phyloP scores from a whole-genome alignment of 1,140 invertebrate genomes.

The Zaprionus camerounensis region DNA sequence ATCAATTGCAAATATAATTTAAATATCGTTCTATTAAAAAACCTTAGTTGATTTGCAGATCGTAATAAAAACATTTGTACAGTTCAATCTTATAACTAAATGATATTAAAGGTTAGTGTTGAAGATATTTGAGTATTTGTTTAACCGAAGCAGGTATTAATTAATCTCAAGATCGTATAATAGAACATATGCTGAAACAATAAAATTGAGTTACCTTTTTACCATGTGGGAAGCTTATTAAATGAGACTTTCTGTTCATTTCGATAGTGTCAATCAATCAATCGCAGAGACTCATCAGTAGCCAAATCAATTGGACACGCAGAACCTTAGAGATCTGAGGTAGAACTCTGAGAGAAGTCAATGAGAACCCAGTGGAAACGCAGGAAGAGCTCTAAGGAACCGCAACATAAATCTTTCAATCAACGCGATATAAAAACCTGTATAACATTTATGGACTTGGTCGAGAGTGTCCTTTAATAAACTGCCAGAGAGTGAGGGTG shows the following conservation, averaged over 20 bases:
- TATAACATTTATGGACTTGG: slow-evolving; percentile 57
- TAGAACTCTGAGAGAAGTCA: not conserved
- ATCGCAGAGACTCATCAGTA: too few relatives aligned
- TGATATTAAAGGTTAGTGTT: too few relatives aligned
- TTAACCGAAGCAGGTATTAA: too few relatives aligned
- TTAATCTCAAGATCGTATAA: not conserved
- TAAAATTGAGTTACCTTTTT: not conserved
- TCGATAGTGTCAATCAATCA: not conserved
- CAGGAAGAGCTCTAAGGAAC: not conserved
- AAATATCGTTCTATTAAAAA: not conserved
- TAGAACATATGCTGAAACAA: not conserved
- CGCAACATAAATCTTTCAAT: slow-evolving; percentile 44
- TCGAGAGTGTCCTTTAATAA: slow-evolving; percentile 67
- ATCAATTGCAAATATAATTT: too few relatives aligned
- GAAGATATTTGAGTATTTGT: too few relatives aligned
- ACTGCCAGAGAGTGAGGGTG: slow-evolving; percentile 18
- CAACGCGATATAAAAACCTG: slow-evolving; percentile 37
- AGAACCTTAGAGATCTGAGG: not conserved
- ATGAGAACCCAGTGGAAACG: not conserved
- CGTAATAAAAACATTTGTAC: too few relatives aligned
- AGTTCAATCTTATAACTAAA: too few relatives aligned
- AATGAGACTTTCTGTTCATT: not conserved
- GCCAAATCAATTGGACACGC: too few relatives aligned
- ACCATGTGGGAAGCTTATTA: not conserved
- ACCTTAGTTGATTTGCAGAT: not conserved